Evolutionary conservation across 2,797 vertebrate species (phyloP), one percentile per base, ranked within the genome.

Genomic region (Tenualosa thibaudeaui): DNA sequence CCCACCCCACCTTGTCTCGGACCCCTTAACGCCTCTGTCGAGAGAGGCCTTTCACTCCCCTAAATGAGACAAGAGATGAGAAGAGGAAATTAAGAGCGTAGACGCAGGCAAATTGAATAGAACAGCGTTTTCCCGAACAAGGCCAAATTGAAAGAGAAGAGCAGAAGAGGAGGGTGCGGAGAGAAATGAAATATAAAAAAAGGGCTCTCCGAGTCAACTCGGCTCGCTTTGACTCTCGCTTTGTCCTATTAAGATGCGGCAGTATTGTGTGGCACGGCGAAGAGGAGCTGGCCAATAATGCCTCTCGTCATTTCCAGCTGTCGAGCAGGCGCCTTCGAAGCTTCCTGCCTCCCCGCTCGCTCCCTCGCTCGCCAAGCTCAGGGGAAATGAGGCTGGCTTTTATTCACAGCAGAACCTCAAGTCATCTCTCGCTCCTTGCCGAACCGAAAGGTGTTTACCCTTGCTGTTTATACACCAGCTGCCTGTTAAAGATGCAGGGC

Each of bases 331-430:
- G 9, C 8, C n/a, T 7, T 10, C n/a, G 58, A 24, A 24, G 58
- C 58, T 62, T 62, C 58, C 58, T 62, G 58, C 58, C 58, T 62
- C 58, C n/a, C 22, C 7, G 50, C 58, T 62, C 7, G 50, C 58
- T 62, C 50, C 19, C 46, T 46, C 53, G 54, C 53, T 54, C 17
- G 2, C 53, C 1, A 3, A 19, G 40, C 81, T 54, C 75, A 24
- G 84, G 12, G 26, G 71, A 49, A 84, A 81, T 26, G 71, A 78
- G 50, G 78, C 19, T n/a, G 62, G 75, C 78, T 46, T 22, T 46
- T 24, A 58, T 81, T 26, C 46, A 19, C 15, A 5, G 5, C 68
- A 83, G 19, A 51, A 22, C 53, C 53, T 56, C 53, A 13, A 56
- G 17, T 19, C 56, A 8, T 24, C 22, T 60, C 56, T 60, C 56